Evolutionary conservation across 2,797 vertebrate genomes (phyloP), one percentile per base, ranked within the genome.

Genomic region (Spinus olivaceus): DNA sequence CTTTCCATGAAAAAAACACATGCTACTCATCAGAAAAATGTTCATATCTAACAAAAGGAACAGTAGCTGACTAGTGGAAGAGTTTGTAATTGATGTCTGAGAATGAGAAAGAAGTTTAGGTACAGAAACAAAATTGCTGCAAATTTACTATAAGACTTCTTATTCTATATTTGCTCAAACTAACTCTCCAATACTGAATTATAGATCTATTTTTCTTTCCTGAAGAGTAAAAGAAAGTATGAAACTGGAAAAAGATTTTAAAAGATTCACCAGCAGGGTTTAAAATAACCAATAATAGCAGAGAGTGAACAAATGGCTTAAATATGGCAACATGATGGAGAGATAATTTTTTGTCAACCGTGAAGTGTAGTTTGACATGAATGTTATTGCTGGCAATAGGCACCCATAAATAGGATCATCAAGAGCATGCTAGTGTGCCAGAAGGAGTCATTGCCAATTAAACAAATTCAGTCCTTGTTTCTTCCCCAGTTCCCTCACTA

Each of bases 311-410:
- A 81, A 96, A 93, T 44, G 30, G 54, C 54, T 70, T 61, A 93
- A 86, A 67, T 81, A 94, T 69, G 85, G 93, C 81, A 96, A 94
- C 15, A 35, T 64, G 72, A 81, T 89, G 85, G 82, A 96, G 79
- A 96, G 90, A 97, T 49, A 97, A 83, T 42, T 93, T 93, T 96
- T 96, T 96, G 92, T 95, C 94, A 82, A 6, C 86, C 70, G 79
- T 66, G 46, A 92, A 95, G 89, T 81, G 54, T 20, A 90, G 93
- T 91, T 93, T 88, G 92, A 97, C 88, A 69, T 69, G 63, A 94
- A 56, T 95, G 81, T 96, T 97, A 94, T 95, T 97, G 95, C 96
- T 97, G 97, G 97, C 94, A 42, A 67, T 42, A 30, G 51, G 17
- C 9, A n/a, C 32, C 79, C 59, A 59, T 61, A 82, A 86, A 94